Evolutionary conservation across 2,888 invertebrate genomes (phyloP).

Genomic region (Rhingia rostrata): DNA sequence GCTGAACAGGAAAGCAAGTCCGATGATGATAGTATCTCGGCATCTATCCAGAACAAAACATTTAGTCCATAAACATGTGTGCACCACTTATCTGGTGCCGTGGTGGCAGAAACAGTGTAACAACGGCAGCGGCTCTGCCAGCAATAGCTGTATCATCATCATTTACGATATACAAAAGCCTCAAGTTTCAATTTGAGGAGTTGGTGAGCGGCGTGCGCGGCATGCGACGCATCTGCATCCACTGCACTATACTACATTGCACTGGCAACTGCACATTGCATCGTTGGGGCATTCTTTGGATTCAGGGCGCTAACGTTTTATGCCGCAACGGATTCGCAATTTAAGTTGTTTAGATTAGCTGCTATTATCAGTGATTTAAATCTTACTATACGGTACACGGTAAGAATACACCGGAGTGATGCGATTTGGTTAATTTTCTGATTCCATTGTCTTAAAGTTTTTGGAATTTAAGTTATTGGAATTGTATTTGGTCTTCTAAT

Average conservation of each 20-base stretch:
- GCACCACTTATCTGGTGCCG: constrained; percentile 72
- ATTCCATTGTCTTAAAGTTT: constrained; percentile 11
- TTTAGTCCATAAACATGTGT: constrained; percentile 74
- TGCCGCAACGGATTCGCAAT: constrained; percentile 73
- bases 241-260: constrained; percentile 1
- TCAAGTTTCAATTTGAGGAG: constrained; percentile 72
- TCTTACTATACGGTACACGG: constrained; percentile 66
- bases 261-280: constrained; percentile 60
- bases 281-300: constrained; percentile 68
- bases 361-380: constrained; percentile 72
- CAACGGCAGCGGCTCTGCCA: constrained; percentile 55
- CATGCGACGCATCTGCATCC: constrained; percentile 60
- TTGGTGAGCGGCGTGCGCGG: constrained; percentile 37
- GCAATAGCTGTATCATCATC: constrained; percentile 71
- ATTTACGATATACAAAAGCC: constrained; percentile 68
- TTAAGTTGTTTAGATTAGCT: constrained; percentile 74
- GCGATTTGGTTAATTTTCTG: not conserved
- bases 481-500: too few species aligned
- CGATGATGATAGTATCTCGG: constrained; percentile 69
- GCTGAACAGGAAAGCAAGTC: constrained; percentile 36
- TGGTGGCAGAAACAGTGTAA: constrained; percentile 72
- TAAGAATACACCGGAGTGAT: constrained; percentile 18
- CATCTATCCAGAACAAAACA: constrained; percentile 74
- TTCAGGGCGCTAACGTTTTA: constrained; percentile 75
- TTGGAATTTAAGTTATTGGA: not conserved